phyloP scores from a whole-genome alignment of 2,113 vertebrate genomes.

The Elgaria multicarinata region DNA sequence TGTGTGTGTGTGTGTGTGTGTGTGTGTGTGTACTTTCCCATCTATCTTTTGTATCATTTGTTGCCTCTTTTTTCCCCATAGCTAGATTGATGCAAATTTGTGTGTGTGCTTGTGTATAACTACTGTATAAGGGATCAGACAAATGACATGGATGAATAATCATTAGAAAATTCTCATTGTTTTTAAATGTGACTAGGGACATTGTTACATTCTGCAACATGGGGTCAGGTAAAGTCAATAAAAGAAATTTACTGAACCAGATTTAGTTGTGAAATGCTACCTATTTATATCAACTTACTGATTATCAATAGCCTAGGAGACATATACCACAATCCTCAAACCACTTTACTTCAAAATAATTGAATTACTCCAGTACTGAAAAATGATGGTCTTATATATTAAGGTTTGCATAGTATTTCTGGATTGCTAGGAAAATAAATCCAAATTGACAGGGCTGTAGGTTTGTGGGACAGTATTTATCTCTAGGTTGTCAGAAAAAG shows the following conservation, averaged over 20 bases:
- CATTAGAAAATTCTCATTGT: not conserved
- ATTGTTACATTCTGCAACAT: not conserved
- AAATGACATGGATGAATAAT: not conserved
- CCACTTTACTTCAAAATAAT: not conserved
- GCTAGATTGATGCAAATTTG: too few species aligned
- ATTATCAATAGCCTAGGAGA: conserved; percentile 39
- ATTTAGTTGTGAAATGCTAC: conserved; percentile 20
- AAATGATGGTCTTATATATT: conserved; percentile 35
- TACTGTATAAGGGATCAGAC: not conserved
- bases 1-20: not conserved
- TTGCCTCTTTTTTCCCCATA: too few species aligned
- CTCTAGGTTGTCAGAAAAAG: conserved; percentile 66
- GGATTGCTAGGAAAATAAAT: conserved; percentile 63
- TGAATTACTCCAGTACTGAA: not conserved
- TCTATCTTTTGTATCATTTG: too few species aligned
- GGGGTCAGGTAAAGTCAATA: not conserved
- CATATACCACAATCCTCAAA: not conserved
- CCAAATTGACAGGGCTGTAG: conserved; percentile 63
- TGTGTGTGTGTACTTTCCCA: too few species aligned
- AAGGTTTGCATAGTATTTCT: conserved; percentile 54
- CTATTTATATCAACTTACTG: conserved; percentile 45
- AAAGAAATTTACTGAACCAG: conserved; percentile 34
- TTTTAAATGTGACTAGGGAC: not conserved
- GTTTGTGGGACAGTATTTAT: conserved; percentile 63
- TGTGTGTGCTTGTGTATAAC: too few species aligned